These are phyloP conservation scores for Plusia festucae DNA, from an alignment of 2,888 invertebrate genomes.

Conservation along the genomic window DNA sequence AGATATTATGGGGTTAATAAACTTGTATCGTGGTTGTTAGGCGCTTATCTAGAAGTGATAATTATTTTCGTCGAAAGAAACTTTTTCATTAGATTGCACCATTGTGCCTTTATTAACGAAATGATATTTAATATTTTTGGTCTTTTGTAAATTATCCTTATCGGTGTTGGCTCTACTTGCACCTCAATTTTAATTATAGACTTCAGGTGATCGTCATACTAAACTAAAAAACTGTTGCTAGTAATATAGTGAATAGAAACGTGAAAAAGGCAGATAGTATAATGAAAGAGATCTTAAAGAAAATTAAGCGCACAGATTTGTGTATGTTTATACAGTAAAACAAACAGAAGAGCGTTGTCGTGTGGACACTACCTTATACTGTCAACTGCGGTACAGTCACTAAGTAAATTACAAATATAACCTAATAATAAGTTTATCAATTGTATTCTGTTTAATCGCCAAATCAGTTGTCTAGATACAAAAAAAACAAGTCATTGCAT, in stretches of 20 bases:
- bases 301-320: constrained; percentile 8
- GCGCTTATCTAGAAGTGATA: background rate
- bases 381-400: constrained; percentile 13
- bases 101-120: background rate
- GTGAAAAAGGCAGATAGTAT: background rate
- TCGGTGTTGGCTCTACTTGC: no score
- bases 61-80: background rate
- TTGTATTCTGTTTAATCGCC: no score
- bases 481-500: no score
- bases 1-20: constrained; percentile 5
- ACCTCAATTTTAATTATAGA: no score
- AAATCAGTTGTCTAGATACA: no score
- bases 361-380: constrained; percentile 19
- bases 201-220: no score
- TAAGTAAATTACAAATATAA: background rate
- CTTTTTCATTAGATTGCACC: background rate
- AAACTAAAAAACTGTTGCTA: no score
- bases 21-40: background rate
- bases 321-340: constrained; percentile 51
- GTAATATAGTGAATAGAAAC: no score
- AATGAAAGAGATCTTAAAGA: background rate
- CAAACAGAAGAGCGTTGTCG: constrained; percentile 49
- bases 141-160: no score
- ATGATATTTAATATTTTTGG: no score
- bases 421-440: background rate